A percentile compares a stretch with the other conserved stretches of the same genome.
phyloP scores from a whole-genome alignment of 2,888 invertebrate genomes.

The Plebejus anna region DNA sequence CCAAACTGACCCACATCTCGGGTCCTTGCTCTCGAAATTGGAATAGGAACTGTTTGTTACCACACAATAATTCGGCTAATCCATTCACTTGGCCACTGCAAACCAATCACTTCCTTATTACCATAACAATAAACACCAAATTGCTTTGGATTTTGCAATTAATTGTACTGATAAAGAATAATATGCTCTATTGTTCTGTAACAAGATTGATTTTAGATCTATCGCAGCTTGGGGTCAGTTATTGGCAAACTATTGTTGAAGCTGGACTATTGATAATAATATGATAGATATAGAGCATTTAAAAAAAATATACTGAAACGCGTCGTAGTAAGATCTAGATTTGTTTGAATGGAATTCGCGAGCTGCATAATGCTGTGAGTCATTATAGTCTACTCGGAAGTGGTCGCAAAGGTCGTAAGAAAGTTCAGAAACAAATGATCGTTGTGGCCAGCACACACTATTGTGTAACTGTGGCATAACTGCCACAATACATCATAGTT shows the following conservation, averaged over 20 bases:
- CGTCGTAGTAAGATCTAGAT: not conserved
- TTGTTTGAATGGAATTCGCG: not conserved
- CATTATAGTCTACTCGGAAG: conserved; percentile 21
- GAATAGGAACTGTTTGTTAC: conserved; percentile 31
- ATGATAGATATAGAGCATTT: not conserved
- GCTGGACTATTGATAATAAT: not conserved
- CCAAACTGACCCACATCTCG: conserved; percentile 28
- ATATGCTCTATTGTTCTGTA: not conserved
- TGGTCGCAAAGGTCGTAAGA: conserved; percentile 28
- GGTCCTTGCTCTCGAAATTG: conserved; percentile 33
- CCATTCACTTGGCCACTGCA: conserved; percentile 27
- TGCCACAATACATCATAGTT: conserved; percentile 10
- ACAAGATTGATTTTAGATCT: conserved; percentile 10
- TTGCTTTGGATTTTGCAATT: not conserved
- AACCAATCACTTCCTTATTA: conserved; percentile 9
- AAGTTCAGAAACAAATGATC: conserved; percentile 22
- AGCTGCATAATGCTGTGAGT: conserved; percentile 22
- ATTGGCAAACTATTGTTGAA: conserved; percentile 24
- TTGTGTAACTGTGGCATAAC: conserved; percentile 7
- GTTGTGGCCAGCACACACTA: conserved; percentile 2
- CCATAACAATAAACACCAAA: not conserved
- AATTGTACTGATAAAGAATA: not conserved
- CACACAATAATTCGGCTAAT: conserved; percentile 32
- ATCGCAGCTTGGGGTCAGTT: not conserved
- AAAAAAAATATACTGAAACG: not conserved